phyloP scores from a whole-genome alignment of 1,140 invertebrate genomes.

The Campoletis sonorensis region DNA sequence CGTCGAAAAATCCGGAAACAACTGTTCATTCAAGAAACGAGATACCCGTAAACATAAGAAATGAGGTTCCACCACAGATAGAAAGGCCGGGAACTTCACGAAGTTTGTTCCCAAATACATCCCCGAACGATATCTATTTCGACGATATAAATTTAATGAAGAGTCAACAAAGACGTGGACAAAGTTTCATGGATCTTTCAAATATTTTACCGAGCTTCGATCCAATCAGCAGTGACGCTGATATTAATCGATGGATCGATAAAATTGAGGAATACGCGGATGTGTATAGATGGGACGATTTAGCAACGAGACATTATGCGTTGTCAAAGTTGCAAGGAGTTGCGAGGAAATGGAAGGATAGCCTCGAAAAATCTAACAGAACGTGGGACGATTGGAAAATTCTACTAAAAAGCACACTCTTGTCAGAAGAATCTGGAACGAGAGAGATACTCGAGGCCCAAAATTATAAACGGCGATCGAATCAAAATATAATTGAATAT shows the following conservation, averaged over 20 bases:
- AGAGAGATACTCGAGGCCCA: neutral
- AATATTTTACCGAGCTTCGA: neutral
- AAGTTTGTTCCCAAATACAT: too few relatives aligned
- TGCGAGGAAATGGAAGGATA: conserved; percentile 2
- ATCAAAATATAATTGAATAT: conserved; percentile 8
- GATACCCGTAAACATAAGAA: too few relatives aligned
- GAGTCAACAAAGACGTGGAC: neutral
- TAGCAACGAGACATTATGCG: conserved; percentile 9
- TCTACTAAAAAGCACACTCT: neutral
- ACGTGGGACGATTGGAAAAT: neutral
- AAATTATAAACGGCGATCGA: conserved; percentile 10
- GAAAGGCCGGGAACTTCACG: too few relatives aligned
- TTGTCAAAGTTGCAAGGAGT: conserved; percentile 5
- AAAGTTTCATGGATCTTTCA: neutral
- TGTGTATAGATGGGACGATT: conserved; percentile 7
- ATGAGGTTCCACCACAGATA: too few relatives aligned
- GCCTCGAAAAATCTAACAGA: neutral
- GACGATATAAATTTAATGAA: too few relatives aligned
- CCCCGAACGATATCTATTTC: too few relatives aligned
- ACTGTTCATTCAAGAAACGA: too few relatives aligned
- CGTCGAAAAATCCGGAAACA: too few relatives aligned
- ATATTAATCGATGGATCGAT: neutral
- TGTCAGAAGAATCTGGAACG: neutral
- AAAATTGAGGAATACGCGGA: too few relatives aligned
- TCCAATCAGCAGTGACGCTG: neutral